Base-by-base conservation (phyloP, 2,113 vertebrate genomes). In the Helogale parvula region DNA sequence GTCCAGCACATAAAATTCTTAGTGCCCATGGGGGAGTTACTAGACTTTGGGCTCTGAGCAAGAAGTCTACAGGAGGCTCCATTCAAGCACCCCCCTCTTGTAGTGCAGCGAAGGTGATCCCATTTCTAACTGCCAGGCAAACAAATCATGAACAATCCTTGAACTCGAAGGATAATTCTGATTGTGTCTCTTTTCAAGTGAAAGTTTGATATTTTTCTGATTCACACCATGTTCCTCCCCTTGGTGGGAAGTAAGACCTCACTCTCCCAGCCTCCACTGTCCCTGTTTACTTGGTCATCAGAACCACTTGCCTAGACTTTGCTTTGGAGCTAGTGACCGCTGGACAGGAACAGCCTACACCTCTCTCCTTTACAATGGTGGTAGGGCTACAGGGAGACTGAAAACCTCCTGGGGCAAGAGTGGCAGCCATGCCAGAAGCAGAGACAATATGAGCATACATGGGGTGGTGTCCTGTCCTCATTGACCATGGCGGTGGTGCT, bases 391-490 rank as follows among this genome's bases (percentile, higher is more conserved):
- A 5, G 8, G 50, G 2, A 17, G 0, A 54, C 60, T 63, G 5
- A 3, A 3, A 54, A 19, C 6, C 5, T 57, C 23, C 17, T 21
- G 7, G 45, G 47, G 47, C 4, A 19, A 29, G 23, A 77, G 3
- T 7, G n/a, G 17, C 50, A 7, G 29, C 0, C 2, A 2, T 29
- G 8, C 19, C 35, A 38, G 21, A 68, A 33, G 5, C 15, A n/a
- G 69, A 19, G 68, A 0, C 25, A 25, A 41, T 0, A 3, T 17
- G 29, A 25, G 23, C 4, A 1, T 16, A 4, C 0, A 0, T 9
- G 31, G 29, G 7, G 54, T 6, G 10, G 15, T 13, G 38, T 4
- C 38, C 31, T 4, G 31, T 1, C 0, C 23, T 19, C 11, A 7
- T 25, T 1, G 3, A 14, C 35, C 1, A 25, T 38, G 82, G 14